Base-by-base conservation (phyloP, 2,113 vertebrate species). In the Narcine bancroftii region DNA sequence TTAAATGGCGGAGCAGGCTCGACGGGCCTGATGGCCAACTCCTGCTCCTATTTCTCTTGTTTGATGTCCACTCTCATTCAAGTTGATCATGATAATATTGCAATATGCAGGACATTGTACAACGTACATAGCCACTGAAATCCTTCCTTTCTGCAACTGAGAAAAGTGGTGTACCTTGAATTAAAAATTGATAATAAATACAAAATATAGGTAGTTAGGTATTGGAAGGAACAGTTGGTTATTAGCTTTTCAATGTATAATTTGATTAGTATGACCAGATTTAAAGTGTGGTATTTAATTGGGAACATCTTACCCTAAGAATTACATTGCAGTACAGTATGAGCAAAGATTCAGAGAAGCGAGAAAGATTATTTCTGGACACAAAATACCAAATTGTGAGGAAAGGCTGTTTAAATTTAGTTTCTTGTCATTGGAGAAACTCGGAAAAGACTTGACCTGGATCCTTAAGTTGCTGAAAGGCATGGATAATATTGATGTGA, bases 391-490 rank as follows among this genome's bases (percentile, higher is more conserved):
- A 47, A 47, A 65, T 69, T 91, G 89, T 91, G 89, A 91, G 47
- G 63, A 69, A 45, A 91, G 89, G 63, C 65, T 69, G 89, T 36
- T 26, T 47, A 65, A 91, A 91, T 69, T 91, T 19, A 91, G 45
- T 91, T 69, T 91, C 2, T 91, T 47, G 42, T 47, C 89, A 91
- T 91, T 71, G 39, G 65, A 71, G 63, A 69, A 91, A 71, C 26
- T 91, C 45, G 47, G 24, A 91, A 47, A 42, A 65, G 39, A 69
- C 26, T 10, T 69, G 63, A 69, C 33, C 89, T 65, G 71, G 89
- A 91, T 69, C 63, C 69, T 69, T 91, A 91, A 69, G 66, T 91
- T 42, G 89, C 89, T 91, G 89, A 91, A 26, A 33, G 89, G 89
- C 89, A 91, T 91, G 63, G 65, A 71, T 91, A 91, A 91, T 69